Conservation (phyloP, 2,888 invertebrate genomes). For the Pyrrhopygopsis socrates region DNA sequence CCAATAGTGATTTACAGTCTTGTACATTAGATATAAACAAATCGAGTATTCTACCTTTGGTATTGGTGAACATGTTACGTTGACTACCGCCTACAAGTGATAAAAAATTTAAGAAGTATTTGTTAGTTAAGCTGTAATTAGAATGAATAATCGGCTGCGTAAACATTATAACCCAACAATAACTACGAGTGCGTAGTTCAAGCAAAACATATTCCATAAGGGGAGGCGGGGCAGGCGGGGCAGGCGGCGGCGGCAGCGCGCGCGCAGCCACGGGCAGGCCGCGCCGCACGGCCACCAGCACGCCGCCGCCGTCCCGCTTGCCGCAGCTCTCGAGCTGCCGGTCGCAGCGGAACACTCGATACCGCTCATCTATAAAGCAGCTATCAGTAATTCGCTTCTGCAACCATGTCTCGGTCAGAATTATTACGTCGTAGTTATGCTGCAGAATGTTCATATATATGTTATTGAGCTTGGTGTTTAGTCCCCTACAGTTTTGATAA, state of each 20-base stretch:
- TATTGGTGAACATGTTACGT: background rate
- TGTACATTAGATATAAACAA: constrained; percentile 2
- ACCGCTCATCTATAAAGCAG: background rate
- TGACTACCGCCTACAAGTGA: no score
- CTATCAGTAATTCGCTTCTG: background rate
- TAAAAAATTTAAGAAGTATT: no score
- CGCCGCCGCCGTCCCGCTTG: background rate
- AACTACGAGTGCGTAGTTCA: background rate
- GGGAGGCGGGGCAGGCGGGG: background rate
- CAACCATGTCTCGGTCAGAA: background rate
- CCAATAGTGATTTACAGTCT: background rate
- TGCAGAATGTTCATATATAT: constrained; percentile 27
- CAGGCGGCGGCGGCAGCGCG: background rate
- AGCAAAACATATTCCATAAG: background rate
- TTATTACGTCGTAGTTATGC: constrained; percentile 4
- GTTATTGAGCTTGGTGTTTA: constrained; percentile 22
- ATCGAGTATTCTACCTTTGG: background rate
- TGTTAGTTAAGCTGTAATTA: no score
- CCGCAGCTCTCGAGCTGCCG: background rate
- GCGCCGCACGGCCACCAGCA: no score
- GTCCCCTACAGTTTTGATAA: constrained; percentile 38
- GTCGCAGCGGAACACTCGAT: background rate
- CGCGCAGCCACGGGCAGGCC: no score
- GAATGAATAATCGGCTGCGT: no score
- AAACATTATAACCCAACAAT: background rate